Percentiles rank a stretch among this genome's conserved stretches.
phyloP scores from a whole-genome alignment of 2,888 invertebrate species.

The Euzophera pinguis region DNA sequence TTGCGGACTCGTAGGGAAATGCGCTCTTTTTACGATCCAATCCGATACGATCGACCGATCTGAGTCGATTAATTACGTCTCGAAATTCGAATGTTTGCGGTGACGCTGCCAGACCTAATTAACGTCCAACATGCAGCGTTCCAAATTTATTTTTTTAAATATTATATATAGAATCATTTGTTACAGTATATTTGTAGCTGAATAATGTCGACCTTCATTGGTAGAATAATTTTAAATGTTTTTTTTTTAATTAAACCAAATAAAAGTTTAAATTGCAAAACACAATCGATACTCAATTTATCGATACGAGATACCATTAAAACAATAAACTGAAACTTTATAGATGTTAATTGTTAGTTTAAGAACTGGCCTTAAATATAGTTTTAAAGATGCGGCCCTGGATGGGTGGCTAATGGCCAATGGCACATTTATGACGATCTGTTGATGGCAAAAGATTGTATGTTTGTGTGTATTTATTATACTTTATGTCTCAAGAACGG shows the following conservation, averaged over 20 bases:
- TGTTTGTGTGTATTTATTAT: conserved; percentile 11
- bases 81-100: conserved; percentile 52
- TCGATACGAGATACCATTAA: conserved; percentile 40
- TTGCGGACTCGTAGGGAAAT: conserved; percentile 54
- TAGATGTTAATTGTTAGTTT: conserved; percentile 71
- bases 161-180: conserved; percentile 25
- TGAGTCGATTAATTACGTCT: conserved; percentile 63
- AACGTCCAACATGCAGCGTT: conserved; percentile 29
- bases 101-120: conserved; percentile 51
- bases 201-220: too few species aligned
- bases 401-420: conserved; percentile 61
- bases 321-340: conserved; percentile 55
- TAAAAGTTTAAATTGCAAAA: conserved; percentile 12
- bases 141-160: conserved; percentile 33
- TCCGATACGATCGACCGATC: conserved; percentile 65
- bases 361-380: conserved; percentile 40
- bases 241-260: too few species aligned
- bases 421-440: conserved; percentile 59
- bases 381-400: conserved; percentile 41
- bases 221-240: too few species aligned
- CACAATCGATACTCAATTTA: conserved; percentile 29
- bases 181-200: too few species aligned
- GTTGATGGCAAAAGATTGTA: conserved; percentile 39
- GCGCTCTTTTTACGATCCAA: conserved; percentile 56
- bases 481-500: conserved; percentile 35